A percentile compares a stretch with the other conserved stretches of the same genome.
Evolutionary conservation across 2,797 vertebrate genomes (phyloP).

Genomic region (Glossophaga mutica): DNA sequence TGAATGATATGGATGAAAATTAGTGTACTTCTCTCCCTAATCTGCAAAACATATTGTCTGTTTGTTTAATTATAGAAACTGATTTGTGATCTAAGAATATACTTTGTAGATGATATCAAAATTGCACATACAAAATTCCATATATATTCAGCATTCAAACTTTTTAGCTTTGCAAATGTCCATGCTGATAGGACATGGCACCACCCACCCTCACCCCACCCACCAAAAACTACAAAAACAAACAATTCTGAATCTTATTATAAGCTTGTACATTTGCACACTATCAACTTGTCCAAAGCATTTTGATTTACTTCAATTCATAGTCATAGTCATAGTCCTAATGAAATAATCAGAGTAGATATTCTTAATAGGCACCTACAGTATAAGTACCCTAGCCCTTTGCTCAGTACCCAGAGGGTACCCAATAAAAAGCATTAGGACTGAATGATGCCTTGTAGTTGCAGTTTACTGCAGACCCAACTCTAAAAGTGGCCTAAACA

Average conservation of each 20-base stretch:
- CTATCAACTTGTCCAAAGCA: background rate
- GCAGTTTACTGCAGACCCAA: background rate
- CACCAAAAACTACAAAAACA: background rate
- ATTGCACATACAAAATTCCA: background rate
- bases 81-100: background rate
- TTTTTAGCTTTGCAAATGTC: background rate
- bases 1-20: background rate
- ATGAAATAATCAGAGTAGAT: background rate
- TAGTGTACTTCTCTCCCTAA: background rate
- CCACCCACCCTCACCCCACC: background rate
- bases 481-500: background rate
- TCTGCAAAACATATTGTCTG: background rate
- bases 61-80: constrained; percentile 6
- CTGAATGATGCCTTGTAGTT: background rate
- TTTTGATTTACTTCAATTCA: background rate
- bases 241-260: background rate
- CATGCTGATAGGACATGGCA: background rate
- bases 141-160: background rate
- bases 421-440: background rate
- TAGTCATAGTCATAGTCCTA: background rate
- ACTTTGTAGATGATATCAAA: background rate
- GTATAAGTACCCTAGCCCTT: background rate
- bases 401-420: background rate
- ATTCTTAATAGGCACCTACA: background rate
- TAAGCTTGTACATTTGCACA: background rate